Base-by-base conservation (phyloP, 2,113 vertebrate species). In the Eupsittula cactorum region DNA sequence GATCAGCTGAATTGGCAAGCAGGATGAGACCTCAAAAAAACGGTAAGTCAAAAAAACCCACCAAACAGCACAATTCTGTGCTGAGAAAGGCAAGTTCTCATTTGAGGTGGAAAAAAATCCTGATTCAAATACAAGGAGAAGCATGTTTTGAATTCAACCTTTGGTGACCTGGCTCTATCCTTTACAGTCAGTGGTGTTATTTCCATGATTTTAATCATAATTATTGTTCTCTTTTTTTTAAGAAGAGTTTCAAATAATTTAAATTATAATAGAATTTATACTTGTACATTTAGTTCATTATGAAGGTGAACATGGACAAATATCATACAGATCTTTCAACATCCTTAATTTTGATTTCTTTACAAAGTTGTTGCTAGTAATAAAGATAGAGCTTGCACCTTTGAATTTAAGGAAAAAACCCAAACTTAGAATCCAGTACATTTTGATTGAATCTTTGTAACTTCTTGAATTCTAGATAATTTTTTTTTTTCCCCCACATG, bases 31-130 rank as follows among this genome's bases (percentile, higher is more conserved):
- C 35, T 55, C 10, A 13, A 78, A 78, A 85, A 73, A 57, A 1
- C 4, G 9, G 0, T 39, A 28, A 50, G 7, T 74, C 29, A 13
- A 11, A 57, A 83, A 53, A 74, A 18, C 0, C 0, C 13, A 24
- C 13, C 20, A 31, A 53, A 37, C 15, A 74, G 3, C 13, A 24
- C 8, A 64, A 7, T 75, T 82, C 39, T 41, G 8, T 93, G 42
- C 55, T 90, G 47, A 33, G 16, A 31, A 71, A 68, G 8, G 9
- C 10, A 75, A 71, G 7, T 42, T 68, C 3, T 68, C 82, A 35
- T 13, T 82, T 77, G 31, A 74, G 35, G 10, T 55, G 20, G 55
- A 80, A 79, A n/a, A 70, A 57, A 55, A 4, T 27, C 29, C 11
- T 47, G 10, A n/a, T 65, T 33, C 5, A 71, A 41, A 52, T 77